Evolutionary conservation across 2,888 invertebrate genomes (phyloP).

Genomic region (Chalcosyrphus nemorum): DNA sequence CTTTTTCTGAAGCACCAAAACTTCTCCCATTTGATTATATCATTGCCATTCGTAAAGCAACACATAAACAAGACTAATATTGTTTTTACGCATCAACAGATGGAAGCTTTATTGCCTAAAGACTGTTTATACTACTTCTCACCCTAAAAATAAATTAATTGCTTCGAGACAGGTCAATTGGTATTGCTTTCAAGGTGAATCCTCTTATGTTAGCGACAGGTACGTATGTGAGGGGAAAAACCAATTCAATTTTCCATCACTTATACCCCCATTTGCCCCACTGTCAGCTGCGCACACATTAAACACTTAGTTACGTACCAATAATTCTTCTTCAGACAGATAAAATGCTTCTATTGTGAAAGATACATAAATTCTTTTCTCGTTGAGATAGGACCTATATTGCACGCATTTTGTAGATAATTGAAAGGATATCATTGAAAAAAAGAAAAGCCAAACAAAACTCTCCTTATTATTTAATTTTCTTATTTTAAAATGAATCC

Average conservation of each 20-base stretch:
- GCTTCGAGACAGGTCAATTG: not conserved
- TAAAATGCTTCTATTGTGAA: constrained; percentile 24
- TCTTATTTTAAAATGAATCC: not conserved
- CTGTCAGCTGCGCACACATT: constrained; percentile 8
- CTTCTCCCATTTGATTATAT: not conserved
- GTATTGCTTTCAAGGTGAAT: not conserved
- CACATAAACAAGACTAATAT: constrained; percentile 9
- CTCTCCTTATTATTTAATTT: not conserved
- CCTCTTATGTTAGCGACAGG: not conserved
- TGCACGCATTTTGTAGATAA: not conserved
- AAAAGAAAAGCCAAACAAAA: not conserved
- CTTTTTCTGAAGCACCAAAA: not conserved
- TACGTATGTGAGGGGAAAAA: not conserved
- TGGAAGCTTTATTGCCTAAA: not conserved
- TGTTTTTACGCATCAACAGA: constrained; percentile 16
- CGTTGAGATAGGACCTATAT: not conserved
- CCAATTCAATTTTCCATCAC: constrained; percentile 14
- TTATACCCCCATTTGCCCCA: constrained; percentile 6
- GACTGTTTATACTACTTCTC: not conserved
- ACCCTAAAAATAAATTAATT: not conserved
- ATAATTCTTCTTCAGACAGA: constrained; percentile 13
- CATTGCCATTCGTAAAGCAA: not conserved
- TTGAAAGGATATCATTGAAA: constrained; percentile 10
- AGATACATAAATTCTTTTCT: not conserved
- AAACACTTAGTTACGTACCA: not conserved